Percentiles rank a stretch among this genome's conserved stretches.
phyloP scores from a whole-genome alignment of 2,113 vertebrate species.

The Crotophaga sulcirostris region DNA sequence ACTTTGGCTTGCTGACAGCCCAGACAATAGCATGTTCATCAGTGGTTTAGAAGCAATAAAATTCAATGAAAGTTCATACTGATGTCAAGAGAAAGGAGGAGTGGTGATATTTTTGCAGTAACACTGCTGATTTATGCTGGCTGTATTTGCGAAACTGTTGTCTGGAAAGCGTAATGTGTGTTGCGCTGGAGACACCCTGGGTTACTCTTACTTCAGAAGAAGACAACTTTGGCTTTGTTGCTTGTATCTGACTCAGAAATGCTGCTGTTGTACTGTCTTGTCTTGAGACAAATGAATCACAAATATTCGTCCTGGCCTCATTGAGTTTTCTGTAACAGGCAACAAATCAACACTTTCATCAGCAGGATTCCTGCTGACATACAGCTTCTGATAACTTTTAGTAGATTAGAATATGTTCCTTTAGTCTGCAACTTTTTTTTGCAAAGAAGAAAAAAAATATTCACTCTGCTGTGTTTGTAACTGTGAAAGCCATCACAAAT shows the following conservation, averaged over 20 bases:
- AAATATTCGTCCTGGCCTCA: rapidly evolving
- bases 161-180: rapidly evolving
- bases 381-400: neutral
- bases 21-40: neutral
- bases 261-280: neutral
- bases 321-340: neutral
- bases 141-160: rapidly evolving
- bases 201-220: neutral
- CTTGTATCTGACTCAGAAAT: neutral
- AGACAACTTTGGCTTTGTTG: neutral
- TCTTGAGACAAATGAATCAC: neutral
- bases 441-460: neutral
- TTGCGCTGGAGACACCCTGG: neutral
- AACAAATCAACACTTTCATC: rapidly evolving
- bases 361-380: neutral
- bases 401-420: neutral
- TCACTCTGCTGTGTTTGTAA: neutral
- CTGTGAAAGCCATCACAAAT: neutral
- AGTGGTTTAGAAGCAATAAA: neutral
- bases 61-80: rapidly evolving
- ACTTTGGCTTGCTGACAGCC: neutral
- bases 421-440: neutral
- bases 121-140: neutral
- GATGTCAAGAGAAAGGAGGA: neutral
- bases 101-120: neutral